Base-by-base conservation (phyloP, 2,797 vertebrate species). In the Brachymystax lenok region DNA sequence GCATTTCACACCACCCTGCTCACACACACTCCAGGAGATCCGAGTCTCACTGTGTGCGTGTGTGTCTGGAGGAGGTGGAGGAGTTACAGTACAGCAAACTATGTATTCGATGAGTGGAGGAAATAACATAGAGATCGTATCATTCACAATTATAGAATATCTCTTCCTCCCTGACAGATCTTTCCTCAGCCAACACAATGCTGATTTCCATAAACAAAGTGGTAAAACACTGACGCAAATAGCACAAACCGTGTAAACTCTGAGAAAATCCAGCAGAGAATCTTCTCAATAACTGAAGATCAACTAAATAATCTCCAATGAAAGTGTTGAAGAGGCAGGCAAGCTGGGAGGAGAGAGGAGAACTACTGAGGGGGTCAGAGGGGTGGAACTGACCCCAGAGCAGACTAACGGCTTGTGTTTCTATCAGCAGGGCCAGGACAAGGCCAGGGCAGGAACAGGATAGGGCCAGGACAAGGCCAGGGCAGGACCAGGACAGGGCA, bases 1-100 rank as follows among this genome's bases (percentile, higher is more conserved):
- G 78, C 78, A 82, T 82, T 81, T 86, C 83, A 81, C 83, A 83
- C 80, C 75, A 59, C 75, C 52, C 46, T 74, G 24, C 24, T 8
- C 21, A 52, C 69, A 71, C 46, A 52, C 24, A 27, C 21, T 80
- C 40, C 56, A 73, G 77, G 68, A 74, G 73, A 79, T 75, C 77
- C 73, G 16, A 33, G 16, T 30, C 14, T 33, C 40, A 12, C 40
- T 46, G 40, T 40, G 40, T 40, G 8, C 8, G 40, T 10, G 40
- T 46, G 10, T 46, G 40, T 12, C 10, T 12, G 40, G 10, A 46
- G 40, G 40, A 46, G 40, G 10, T 46, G 40, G 40, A 46, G 40
- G 40, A 46, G 40, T 46, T 46, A 46, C 40, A 46, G 2, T 46
- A 3, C 40, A 46, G 40, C 33, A 28, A 30, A 68, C 2, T 24